Conservation (phyloP, 2,113 vertebrate species). For the Propithecus coquereli region DNA sequence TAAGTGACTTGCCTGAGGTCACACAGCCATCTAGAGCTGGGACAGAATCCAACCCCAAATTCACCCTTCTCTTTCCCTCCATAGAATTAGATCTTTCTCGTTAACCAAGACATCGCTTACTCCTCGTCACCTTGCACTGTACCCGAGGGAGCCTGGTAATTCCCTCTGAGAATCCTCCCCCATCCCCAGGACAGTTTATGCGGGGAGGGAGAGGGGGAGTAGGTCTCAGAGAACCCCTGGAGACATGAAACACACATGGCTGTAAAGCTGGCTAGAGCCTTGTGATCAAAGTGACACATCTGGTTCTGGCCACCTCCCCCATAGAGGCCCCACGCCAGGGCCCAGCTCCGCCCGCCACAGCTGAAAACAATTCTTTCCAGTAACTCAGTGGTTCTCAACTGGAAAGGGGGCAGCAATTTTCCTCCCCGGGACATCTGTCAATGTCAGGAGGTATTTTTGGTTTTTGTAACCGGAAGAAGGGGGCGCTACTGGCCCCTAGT, state of each 20-base stretch:
- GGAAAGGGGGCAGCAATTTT: fast-evolving
- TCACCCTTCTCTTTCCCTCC: not conserved
- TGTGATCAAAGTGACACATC: not conserved
- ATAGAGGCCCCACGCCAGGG: not conserved
- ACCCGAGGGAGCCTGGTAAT: not conserved
- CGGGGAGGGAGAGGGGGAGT: not conserved
- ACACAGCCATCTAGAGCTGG: not conserved
- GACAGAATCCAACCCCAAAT: not conserved
- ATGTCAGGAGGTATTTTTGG: not conserved
- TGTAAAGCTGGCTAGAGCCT: not conserved
- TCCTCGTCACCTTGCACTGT: not conserved
- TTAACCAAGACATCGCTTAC: not conserved
- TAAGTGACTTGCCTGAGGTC: not conserved
- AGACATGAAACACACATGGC: constrained; percentile 1
- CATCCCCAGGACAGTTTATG: not conserved
- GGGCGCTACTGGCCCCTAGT: fast-evolving
- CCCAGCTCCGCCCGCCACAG: not conserved
- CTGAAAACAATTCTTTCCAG: constrained; percentile 26
- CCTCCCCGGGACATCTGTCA: not conserved
- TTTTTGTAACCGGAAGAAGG: not conserved
- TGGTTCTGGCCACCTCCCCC: not conserved
- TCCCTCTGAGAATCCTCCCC: not conserved
- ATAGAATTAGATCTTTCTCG: not conserved
- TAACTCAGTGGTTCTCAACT: not conserved
- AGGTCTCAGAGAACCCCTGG: not conserved